Percentiles rank a stretch among this genome's conserved stretches.
phyloP scores from a whole-genome alignment of 2,797 vertebrate genomes.

The Enteromius anoplus region DNA sequence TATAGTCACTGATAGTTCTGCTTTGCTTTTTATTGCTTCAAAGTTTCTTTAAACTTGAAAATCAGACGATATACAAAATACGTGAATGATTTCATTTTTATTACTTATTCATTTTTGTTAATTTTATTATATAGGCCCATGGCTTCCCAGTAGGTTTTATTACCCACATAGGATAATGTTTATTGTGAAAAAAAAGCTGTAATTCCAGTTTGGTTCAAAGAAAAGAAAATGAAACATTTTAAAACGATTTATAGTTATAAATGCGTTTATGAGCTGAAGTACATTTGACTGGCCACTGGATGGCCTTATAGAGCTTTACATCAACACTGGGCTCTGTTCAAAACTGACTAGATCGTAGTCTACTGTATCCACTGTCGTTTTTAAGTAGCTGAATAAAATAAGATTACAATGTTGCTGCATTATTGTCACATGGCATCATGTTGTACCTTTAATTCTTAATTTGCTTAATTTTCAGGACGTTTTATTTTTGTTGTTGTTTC shows the following conservation, averaged over 20 bases:
- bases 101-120: background rate
- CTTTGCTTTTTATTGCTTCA: background rate
- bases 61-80: background rate
- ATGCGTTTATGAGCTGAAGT: constrained; percentile 17
- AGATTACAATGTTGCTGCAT: background rate
- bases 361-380: background rate
- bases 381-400: background rate
- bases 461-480: no score
- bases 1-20: background rate
- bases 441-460: background rate
- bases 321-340: background rate
- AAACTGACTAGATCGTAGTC: background rate
- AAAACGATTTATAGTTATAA: background rate
- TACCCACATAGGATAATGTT: background rate
- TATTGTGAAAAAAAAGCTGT: background rate
- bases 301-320: constrained; percentile 7
- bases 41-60: background rate
- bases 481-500: background rate
- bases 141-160: background rate
- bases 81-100: background rate
- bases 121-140: background rate
- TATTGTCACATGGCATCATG: background rate
- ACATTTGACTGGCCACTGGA: constrained; percentile 9
- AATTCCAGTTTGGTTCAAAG: background rate
- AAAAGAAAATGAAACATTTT: background rate